Evolutionary conservation across 2,888 invertebrate genomes (phyloP), one percentile per base, ranked within the genome.

Genomic region (Orthonychiurus folsomi): DNA sequence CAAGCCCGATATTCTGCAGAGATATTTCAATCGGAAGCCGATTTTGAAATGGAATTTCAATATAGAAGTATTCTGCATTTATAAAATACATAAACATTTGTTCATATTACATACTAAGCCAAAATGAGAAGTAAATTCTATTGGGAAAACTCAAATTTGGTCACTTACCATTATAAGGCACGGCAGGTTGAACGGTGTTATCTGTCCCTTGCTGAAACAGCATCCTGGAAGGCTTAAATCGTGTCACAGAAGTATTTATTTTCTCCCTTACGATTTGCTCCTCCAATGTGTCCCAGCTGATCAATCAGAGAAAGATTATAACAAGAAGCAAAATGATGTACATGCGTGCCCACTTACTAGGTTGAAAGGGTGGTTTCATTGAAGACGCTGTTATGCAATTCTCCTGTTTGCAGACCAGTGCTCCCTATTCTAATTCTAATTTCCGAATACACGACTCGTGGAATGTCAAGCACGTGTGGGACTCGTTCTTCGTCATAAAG

Each of bases 191-290:
- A 26, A 67, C 59, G 15, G 68, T 66, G 53, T 70, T 70, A 57
- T 70, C 65, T 63, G 75, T 73, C 21, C 61, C 70, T 69, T 76
- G 75, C 67, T 77, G 74, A 52, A 73, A 69, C 47, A 77, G 64
- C 53, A 77, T 68, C 60, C 69, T 66, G 48, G 64, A 62, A 59
- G 68, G 67, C 59, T 66, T 66, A 47, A 68, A 69, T 1, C 59
- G 21, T 63, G 64, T 65, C 62, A 68, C 66, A 63, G 68, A 59
- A n/a, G 52, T 26, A 21, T 63, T 60, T n/a, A 66, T 56, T 50
- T 63, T 64, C 61, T 68, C 66, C 27, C 61, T 64, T 24, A 69
- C 65, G n/a, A 68, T 58, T 47, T 61, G 60, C 50, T 69, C 68
- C 53, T 69, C 69, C 53, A 69, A 62, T 12, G 24, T 55, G 27